Evolutionary conservation across 2,888 invertebrate genomes (phyloP), one percentile per base, ranked within the genome.

Genomic region (Meghimatium bilineatum): DNA sequence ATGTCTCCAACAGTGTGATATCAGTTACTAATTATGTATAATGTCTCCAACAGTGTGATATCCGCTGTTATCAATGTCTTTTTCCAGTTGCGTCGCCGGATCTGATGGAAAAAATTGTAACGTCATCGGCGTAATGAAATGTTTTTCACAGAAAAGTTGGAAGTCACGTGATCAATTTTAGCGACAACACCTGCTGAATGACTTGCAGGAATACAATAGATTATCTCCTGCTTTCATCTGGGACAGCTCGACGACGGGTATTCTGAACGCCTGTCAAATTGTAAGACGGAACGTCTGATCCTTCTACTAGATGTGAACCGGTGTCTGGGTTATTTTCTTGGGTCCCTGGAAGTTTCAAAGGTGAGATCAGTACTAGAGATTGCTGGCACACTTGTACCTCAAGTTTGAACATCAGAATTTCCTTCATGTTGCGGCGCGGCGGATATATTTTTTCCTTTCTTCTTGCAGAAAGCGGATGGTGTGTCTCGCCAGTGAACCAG

Each of bases 341-440:
- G n/a, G 29, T 32, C 38, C 29, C 74, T 49, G 0, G 67, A 44
- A 78, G 78, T 66, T 78, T 63, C 8, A 14, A 66, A 32, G 44
- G 66, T 6, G 44, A 78, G 78, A 78, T 78, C 44, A 49, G 67
- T 78, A 44, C 38, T 49, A 44, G 44, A 8, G 12, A 34, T 20
- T 66, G 23, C 17, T n/a, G 2, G 12, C 29, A 14, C 63, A 38
- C 67, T 38, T 32, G 66, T 49, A 78, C 78, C 78, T 78, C 49
- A 67, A 78, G 63, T 77, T 63, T 77, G 77, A 63, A 38, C 77
- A 20, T 63, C 36, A 77, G 63, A 63, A 29, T 36, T 78, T 44
- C 66, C 67, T 44, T 60, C n/a, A 20, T 38, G 38, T 63, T 3
- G 38, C 29, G n/a, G 38, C n/a, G 20, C 63, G 52, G 74, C 49